phyloP scores from a whole-genome alignment of 1,140 invertebrate genomes.

The Steinernema khuongi region DNA sequence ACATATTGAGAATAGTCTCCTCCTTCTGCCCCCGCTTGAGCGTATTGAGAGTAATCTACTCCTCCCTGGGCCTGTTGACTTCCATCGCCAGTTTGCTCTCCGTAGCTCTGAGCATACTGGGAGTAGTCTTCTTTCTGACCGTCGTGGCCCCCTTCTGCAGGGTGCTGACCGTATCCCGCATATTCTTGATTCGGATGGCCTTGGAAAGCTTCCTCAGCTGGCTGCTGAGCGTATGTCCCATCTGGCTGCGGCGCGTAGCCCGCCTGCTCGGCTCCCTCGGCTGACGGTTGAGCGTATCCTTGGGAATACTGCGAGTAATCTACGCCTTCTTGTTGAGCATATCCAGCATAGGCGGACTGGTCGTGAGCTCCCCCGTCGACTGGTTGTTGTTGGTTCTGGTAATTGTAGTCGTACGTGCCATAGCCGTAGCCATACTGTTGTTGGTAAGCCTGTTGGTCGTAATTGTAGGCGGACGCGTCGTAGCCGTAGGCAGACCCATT shows the following conservation, averaged over 20 bases:
- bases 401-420: background rate
- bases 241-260: no score
- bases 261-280: no score
- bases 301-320: constrained; percentile 13
- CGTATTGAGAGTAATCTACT: constrained; percentile 19
- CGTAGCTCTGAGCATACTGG: constrained; percentile 29
- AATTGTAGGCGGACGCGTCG: no score
- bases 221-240: background rate
- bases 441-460: constrained; percentile 25
- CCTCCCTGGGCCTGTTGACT: constrained; percentile 14
- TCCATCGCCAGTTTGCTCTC: constrained; percentile 27
- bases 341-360: no score
- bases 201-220: background rate
- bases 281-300: background rate
- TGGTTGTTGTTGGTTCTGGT: background rate
- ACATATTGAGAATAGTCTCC: constrained; percentile 26
- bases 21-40: constrained; percentile 16
- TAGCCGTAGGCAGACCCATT: no score
- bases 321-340: background rate
- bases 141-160: constrained; percentile 30
- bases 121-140: constrained; percentile 30
- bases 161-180: constrained; percentile 13
- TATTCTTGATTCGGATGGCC: background rate
- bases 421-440: constrained; percentile 18
- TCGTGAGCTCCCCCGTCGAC: no score